Conservation (phyloP, 1,140 invertebrate genomes). For the Steinernema feltiae region DNA sequence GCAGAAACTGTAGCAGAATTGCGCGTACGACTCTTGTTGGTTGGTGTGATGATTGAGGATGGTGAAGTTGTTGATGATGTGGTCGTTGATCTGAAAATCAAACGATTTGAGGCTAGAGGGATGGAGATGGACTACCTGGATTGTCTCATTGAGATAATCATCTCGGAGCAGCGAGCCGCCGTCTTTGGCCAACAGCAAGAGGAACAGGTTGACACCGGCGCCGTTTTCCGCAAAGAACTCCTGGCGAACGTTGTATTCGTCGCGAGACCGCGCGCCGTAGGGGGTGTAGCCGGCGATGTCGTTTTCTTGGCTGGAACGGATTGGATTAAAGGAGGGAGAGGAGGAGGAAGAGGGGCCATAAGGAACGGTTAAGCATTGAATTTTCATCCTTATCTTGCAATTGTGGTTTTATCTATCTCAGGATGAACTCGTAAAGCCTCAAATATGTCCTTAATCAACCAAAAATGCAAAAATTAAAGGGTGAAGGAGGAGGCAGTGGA, state of each 20-base stretch:
- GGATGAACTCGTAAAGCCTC: too few species aligned
- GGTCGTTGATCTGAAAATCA: constrained; percentile 47
- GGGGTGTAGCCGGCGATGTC: constrained; percentile 53
- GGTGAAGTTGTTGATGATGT: constrained; percentile 45
- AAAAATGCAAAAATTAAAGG: too few species aligned
- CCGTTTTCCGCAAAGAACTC: constrained; percentile 49
- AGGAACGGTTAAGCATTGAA: too few species aligned
- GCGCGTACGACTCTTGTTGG: constrained; percentile 38
- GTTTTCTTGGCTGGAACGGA: constrained; percentile 47
- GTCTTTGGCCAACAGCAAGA: constrained; percentile 44
- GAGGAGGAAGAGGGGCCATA: constrained; percentile 38
- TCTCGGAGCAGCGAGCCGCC: constrained; percentile 44
- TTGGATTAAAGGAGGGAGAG: neutral
- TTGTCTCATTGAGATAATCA: constrained; percentile 38
- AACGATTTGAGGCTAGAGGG: too few species aligned
- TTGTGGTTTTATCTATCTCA: too few species aligned
- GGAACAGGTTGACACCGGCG: constrained; percentile 26
- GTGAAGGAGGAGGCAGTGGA: too few species aligned
- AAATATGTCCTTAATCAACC: too few species aligned
- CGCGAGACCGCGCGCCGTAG: constrained; percentile 45
- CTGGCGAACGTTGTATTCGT: constrained; percentile 39
- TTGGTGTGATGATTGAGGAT: constrained; percentile 31
- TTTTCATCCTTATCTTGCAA: too few species aligned
- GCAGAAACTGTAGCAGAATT: constrained; percentile 53
- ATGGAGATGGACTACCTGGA: constrained; percentile 37